phyloP scores from a whole-genome alignment of 2,797 vertebrate genomes.

The Myioborus melanocephalus region DNA sequence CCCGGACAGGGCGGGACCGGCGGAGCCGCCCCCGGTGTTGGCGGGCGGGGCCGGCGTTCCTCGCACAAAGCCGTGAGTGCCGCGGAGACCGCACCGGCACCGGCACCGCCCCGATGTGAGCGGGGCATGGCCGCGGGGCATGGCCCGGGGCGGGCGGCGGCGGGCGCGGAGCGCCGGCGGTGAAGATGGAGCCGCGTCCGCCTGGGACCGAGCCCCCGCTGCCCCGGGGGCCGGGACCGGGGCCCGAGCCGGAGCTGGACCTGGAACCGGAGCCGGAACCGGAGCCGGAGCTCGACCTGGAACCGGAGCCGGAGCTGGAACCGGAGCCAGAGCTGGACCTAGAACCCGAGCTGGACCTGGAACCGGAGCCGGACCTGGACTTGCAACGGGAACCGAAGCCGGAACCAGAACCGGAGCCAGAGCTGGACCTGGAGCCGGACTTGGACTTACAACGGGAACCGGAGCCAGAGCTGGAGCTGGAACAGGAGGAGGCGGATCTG shows the following conservation, averaged over 20 bases:
- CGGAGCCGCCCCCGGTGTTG: neutral
- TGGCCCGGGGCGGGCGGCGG: neutral
- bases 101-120: neutral
- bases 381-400: too few species aligned
- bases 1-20: neutral
- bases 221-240: neutral
- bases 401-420: too few species aligned
- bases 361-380: too few species aligned
- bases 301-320: neutral
- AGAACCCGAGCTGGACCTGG: neutral
- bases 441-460: too few species aligned
- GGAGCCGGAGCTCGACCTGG: too few species aligned
- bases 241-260: neutral
- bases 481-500: neutral
- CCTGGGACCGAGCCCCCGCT: neutral
- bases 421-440: neutral
- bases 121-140: conserved; percentile 10
- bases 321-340: neutral
- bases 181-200: neutral
- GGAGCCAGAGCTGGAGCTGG: neutral
- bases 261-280: neutral
- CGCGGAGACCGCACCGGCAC: neutral
- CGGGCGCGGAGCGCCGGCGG: neutral
- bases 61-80: neutral
- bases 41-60: neutral